Evolutionary conservation across 2,797 vertebrate species (phyloP).

Genomic region (Dallia pectoralis): DNA sequence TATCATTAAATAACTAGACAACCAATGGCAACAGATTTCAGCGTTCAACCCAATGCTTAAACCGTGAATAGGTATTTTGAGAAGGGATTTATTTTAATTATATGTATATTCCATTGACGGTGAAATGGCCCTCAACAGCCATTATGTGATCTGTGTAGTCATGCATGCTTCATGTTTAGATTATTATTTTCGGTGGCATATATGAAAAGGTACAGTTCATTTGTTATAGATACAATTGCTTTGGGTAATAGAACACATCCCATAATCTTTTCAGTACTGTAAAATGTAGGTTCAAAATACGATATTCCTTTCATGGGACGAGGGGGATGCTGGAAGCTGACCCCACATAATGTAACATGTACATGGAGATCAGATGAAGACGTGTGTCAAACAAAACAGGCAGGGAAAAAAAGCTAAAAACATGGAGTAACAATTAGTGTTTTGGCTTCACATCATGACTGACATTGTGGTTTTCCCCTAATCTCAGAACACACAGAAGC

Average conservation of each 20-base stretch:
- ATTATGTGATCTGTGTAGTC: neutral
- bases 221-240: neutral
- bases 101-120: neutral
- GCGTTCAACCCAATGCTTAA: conserved; percentile 16
- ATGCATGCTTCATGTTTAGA: neutral
- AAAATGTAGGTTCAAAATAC: neutral
- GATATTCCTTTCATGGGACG: neutral
- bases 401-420: conserved; percentile 2
- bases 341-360: neutral
- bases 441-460: conserved; percentile 3
- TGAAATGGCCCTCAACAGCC: neutral
- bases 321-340: neutral
- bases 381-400: conserved; percentile 5
- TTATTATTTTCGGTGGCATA: neutral
- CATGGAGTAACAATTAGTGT: conserved; percentile 18
- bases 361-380: conserved; percentile 4
- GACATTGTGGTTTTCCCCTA: conserved; percentile 3
- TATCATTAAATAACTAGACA: conserved; percentile 41
- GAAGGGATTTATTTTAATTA: neutral
- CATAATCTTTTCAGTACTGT: neutral
- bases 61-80: neutral
- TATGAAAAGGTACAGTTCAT: neutral
- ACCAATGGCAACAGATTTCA: conserved; percentile 43
- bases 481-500: conserved; percentile 35
- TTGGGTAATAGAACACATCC: neutral